Evolutionary conservation across 2,888 invertebrate genomes (phyloP), one percentile per base, ranked within the genome.

Genomic region (Vesta saturnalis): DNA sequence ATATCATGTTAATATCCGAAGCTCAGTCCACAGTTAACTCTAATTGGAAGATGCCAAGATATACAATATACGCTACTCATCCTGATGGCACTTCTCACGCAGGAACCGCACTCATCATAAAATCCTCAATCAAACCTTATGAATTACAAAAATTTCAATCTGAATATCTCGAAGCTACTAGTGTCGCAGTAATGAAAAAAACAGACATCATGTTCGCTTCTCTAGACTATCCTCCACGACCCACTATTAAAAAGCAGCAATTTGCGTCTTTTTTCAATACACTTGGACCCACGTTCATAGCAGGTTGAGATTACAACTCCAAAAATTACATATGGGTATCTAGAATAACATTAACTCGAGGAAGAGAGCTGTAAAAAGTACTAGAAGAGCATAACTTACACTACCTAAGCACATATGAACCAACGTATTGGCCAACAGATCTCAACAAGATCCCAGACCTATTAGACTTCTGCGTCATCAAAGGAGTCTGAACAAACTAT

Each of bases 81-180:
- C n/a, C n/a, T n/a, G n/a, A n/a, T n/a, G n/a, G n/a, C n/a, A n/a
- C n/a, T n/a, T n/a, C n/a, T n/a, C n/a, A n/a, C n/a, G n/a, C n/a
- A n/a, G n/a, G n/a, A n/a, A n/a, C n/a, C n/a, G n/a, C n/a, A n/a
- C n/a, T n/a, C n/a, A n/a, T n/a, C n/a, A n/a, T n/a, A n/a, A n/a
- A n/a, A n/a, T n/a, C n/a, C n/a, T n/a, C n/a, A n/a, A n/a, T n/a
- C n/a, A n/a, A n/a, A n/a, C n/a, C n/a, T n/a, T n/a, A n/a, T n/a
- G n/a, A n/a, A n/a, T n/a, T n/a, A n/a, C n/a, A n/a, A n/a, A 30
- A 57, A 57, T 39, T 57, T 15, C 57, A 57, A 57, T 3, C 57
- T 16, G 18, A 57, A n/a, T 57, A 57, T 57, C 21, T 57, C 8
- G 16, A 57, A 16, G 57, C 18, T 35, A 57, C 35, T 39, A 39